These are phyloP conservation scores for Eulemur rufifrons DNA, from an alignment of 2,113 vertebrate species.

Conservation along the genomic window DNA sequence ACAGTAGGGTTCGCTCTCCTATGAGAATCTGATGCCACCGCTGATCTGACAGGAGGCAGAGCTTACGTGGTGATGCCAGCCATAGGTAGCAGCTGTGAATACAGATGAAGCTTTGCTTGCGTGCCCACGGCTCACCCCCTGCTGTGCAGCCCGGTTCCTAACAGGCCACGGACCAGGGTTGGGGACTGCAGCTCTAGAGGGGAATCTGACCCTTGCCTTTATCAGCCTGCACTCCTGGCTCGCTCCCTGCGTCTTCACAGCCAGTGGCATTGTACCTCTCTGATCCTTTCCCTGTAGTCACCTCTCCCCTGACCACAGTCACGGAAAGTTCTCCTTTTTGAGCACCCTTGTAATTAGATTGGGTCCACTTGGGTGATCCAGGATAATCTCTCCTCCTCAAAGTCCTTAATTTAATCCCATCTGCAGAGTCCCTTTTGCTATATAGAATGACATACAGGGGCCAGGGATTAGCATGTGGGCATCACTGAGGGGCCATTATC, in stretches of 20 bases:
- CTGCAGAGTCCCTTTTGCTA: neutral
- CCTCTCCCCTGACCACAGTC: neutral
- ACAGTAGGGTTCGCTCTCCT: too few species aligned
- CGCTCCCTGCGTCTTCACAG: neutral
- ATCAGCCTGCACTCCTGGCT: neutral
- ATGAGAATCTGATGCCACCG: too few species aligned
- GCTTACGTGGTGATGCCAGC: too few species aligned
- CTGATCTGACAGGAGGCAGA: too few species aligned
- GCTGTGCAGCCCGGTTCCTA: too few species aligned
- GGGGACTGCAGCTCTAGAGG: neutral
- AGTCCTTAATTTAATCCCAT: neutral
- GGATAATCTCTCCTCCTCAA: neutral
- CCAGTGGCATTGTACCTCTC: neutral
- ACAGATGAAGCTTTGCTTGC: too few species aligned
- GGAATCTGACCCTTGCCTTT: neutral
- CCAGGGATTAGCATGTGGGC: neutral
- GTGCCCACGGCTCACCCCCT: too few species aligned
- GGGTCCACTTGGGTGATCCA: neutral
- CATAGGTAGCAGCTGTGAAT: too few species aligned
- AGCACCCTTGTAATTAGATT: neutral
- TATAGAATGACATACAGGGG: neutral
- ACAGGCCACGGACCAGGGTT: too few species aligned
- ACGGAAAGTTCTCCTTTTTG: neutral
- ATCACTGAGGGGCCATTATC: neutral
- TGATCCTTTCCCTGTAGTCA: neutral